Evolutionary conservation across 2,113 vertebrate genomes (phyloP), one percentile per base, ranked within the genome.

Genomic region (Petroica traversi): DNA sequence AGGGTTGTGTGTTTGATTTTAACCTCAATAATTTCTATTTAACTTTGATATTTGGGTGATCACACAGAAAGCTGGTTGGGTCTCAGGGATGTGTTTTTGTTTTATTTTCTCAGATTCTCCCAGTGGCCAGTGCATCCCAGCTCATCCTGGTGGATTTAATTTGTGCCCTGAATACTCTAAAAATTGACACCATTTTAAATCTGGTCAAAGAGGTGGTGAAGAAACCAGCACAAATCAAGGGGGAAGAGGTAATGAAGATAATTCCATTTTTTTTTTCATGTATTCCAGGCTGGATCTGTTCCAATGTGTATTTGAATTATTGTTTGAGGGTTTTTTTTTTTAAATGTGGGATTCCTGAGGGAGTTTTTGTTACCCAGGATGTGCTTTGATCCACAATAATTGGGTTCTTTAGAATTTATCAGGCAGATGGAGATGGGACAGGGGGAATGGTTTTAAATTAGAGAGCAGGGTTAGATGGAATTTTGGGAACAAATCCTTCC

Each of bases 141-240:
- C 96, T 99, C 6, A 97, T 98, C 22, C 98, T 99, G 0, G 98
- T 99, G 36, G 99, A 99, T 57, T 95, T 99, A 79, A 75, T 99
- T 36, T 99, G 99, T 88, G 98, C 99, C 0, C 97, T 99, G 68
- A 98, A 93, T 74, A 98, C 98, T 0, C 78, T 99, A 92, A 99
- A 98, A 89, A 98, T 96, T 0, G 99, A 99, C 38, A 96, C 97
- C 3, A 97, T 99, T 64, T 97, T 99, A n/a, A 97, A 98, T 19
- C 96, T 99, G 75, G 97, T 99, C 68, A 99, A 99, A 97, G 99
- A 99, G 89, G 99, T 99, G 91, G 99, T 99, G 76, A 99, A 99
- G 97, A 99, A 99, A 92, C 99, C 99, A 4, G 98, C 98, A 43
- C 99, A 99, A 89, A 98, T 99, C 89, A 99, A 98, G 92, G 98